Evolutionary conservation across 2,797 vertebrate species (phyloP), one percentile per base, ranked within the genome.

Genomic region (Antrozous pallidus): DNA sequence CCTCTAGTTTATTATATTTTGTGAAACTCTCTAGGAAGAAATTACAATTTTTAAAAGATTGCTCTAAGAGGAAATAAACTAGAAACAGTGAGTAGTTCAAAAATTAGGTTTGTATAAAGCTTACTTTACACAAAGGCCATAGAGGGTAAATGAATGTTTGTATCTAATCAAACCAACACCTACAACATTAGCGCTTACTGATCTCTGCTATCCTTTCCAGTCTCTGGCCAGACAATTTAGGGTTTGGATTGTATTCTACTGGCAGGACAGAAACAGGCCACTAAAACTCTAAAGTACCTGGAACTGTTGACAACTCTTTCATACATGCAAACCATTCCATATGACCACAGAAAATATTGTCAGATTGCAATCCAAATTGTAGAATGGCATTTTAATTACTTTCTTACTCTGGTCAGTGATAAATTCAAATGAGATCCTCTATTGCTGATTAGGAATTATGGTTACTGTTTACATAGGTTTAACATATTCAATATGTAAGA

Each of bases 21-120:
- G n/a, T 93, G 47, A 92, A 92, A 79, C 18, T 70, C 8, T 89
- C 12, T 69, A 88, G n/a, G 61, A 49, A 12, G 18, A 88, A 96
- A 91, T 7, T n/a, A 56, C 26, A 28, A 20, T 84, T 90, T 89
- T 54, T 24, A 78, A 88, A 93, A 83, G 31, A 65, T 47, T 56
- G 3, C n/a, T 33, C n/a, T 79, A 74, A 71, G 33, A 84, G 33
- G 2, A 40, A 90, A 70, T 22, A 88, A 22, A 11, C 6, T 74
- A 90, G 38, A 79, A 90, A 77, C 7, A 58, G 17, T 33, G n/a
- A 17, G 13, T 40, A 70, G 16, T 92, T 94, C 18, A 94, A 91
- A 92, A 84, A 28, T 77, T 69, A 36, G 11, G 9, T 51, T 61
- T 85, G 24, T 71, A 28, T 91, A 36, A 90, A 67, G 20, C 14